These are phyloP conservation scores for Copsychus sechellarum DNA, from an alignment of 2,113 vertebrate species.

Conservation along the genomic window DNA sequence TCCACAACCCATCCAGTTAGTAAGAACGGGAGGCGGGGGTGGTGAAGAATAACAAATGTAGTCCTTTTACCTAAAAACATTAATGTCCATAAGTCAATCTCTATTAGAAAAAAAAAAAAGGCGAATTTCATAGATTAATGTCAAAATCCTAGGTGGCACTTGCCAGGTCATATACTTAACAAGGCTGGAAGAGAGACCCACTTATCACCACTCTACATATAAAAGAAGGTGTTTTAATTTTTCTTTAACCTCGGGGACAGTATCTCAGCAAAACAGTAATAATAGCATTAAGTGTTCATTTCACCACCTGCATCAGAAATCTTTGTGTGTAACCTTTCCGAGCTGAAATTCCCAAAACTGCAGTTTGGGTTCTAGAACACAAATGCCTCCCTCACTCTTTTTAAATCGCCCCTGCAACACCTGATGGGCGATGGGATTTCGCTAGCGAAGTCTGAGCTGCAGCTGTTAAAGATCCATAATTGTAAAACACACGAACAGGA, in stretches of 20 bases:
- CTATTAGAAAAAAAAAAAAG: not conserved
- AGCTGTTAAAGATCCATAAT: not conserved
- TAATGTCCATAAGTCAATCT: conserved; percentile 1
- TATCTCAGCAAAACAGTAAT: not conserved
- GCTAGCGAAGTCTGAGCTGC: not conserved
- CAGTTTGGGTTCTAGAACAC: not conserved
- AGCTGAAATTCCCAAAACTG: not conserved
- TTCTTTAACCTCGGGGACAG: not conserved
- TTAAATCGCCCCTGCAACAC: not conserved
- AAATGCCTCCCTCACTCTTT: not conserved
- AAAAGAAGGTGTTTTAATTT: conserved; percentile 16
- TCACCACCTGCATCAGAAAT: not conserved
- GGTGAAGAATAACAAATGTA: not conserved
- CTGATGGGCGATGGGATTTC: not conserved
- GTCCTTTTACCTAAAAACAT: conserved; percentile 50
- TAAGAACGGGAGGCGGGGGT: not conserved
- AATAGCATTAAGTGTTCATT: not conserved
- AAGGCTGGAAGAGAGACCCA: not conserved
- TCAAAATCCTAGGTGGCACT: conserved; percentile 34
- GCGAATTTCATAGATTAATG: not conserved
- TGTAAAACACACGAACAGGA: not conserved
- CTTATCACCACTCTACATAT: not conserved
- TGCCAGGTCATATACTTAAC: conserved; percentile 49
- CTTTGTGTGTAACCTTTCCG: not conserved
- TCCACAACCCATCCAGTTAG: conserved; percentile 51